A percentile compares a stretch with the other conserved stretches of the same genome.
These are phyloP conservation scores for Galaxias olidus DNA, from an alignment of 2,797 vertebrate species.

Conservation along the genomic window DNA sequence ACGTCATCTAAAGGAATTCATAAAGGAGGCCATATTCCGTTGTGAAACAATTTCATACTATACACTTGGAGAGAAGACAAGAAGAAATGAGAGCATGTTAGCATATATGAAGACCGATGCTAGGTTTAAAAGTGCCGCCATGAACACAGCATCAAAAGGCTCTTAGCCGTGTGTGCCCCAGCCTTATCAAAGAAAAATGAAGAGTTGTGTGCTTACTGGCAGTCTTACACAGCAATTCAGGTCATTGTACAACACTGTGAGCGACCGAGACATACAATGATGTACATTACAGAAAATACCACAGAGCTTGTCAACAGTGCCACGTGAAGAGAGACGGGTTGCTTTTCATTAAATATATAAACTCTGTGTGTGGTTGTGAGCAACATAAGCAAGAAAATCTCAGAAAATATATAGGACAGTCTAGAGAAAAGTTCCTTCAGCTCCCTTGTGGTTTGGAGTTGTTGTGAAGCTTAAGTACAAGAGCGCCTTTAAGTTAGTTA, in stretches of 20 bases:
- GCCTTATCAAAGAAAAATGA: conserved; percentile 43
- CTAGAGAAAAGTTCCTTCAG: conserved; percentile 53
- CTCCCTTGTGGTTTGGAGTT: conserved; percentile 46
- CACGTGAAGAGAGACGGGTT: conserved; percentile 54
- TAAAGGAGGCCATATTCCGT: no score
- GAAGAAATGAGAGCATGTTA: no score
- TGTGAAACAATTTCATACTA: no score
- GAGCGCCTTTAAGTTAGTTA: conserved; percentile 43
- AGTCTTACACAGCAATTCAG: conserved; percentile 52
- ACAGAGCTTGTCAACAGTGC: conserved; percentile 55
- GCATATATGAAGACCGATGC: no score
- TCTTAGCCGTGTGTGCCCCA: conserved; percentile 28
- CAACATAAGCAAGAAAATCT: conserved; percentile 69
- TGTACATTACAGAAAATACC: conserved; percentile 63
- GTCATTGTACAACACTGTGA: conserved; percentile 52
- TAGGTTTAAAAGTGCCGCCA: no score
- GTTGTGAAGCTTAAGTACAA: conserved; percentile 47
- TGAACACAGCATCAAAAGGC: background rate
- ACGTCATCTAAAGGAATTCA: no score
- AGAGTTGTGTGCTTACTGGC: conserved; percentile 67
- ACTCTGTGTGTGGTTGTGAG: conserved; percentile 57
- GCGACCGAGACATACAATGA: conserved; percentile 55
- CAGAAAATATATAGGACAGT: conserved; percentile 64
- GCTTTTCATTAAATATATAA: conserved; percentile 65
- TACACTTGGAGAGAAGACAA: no score